phyloP scores from a whole-genome alignment of 1,140 invertebrate genomes.

The Brachionus asplanchnoidis region DNA sequence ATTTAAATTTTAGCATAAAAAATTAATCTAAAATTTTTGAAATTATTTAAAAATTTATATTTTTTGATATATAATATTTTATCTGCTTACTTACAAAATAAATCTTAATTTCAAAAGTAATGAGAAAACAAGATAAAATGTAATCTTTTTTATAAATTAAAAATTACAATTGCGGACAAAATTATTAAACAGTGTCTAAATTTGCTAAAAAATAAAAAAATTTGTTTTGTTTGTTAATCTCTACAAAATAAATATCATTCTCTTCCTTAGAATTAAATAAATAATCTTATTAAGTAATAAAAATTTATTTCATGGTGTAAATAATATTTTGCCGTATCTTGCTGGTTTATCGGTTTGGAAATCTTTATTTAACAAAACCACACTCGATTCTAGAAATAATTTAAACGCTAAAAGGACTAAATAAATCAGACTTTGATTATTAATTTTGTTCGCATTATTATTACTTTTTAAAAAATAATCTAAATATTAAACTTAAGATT shows the following conservation, averaged over 20 bases:
- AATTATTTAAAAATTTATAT: neutral
- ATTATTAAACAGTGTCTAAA: neutral
- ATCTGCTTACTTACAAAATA: neutral
- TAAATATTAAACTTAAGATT: too few species aligned
- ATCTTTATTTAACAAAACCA: too few species aligned
- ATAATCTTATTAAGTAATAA: neutral
- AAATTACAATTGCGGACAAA: neutral
- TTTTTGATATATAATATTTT: neutral
- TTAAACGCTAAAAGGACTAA: too few species aligned
- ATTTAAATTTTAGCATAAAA: neutral
- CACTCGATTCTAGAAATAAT: too few species aligned
- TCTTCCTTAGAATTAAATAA: neutral
- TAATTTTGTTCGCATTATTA: too few species aligned
- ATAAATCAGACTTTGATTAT: too few species aligned
- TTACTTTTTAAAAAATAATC: too few species aligned
- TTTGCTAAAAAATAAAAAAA: neutral
- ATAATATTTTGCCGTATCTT: neutral
- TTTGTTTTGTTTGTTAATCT: neutral
- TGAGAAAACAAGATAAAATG: neutral
- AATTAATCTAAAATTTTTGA: neutral
- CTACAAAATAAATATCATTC: neutral
- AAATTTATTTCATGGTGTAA: neutral
- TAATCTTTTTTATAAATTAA: neutral
- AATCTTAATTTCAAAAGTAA: neutral
- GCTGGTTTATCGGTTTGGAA: too few species aligned